phyloP scores from a whole-genome alignment of 2,113 vertebrate species.

The Ornithorhynchus anatinus region DNA sequence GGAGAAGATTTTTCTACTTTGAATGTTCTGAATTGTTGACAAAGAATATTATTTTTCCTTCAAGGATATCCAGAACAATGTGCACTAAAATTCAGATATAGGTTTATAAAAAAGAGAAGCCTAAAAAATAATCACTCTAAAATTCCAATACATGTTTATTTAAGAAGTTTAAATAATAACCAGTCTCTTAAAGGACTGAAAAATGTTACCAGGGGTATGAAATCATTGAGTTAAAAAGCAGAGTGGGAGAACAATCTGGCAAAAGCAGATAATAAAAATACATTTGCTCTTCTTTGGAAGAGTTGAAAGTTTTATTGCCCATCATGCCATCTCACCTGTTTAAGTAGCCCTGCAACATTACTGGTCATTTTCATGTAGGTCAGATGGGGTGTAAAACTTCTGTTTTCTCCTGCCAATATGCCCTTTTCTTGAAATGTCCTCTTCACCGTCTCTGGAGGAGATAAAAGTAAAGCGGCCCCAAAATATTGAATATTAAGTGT shows the following conservation, averaged over 20 bases:
- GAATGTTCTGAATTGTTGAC: too few species aligned
- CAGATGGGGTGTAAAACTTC: conserved; percentile 88
- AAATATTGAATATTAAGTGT: too few species aligned
- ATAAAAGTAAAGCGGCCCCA: conserved; percentile 33
- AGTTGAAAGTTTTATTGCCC: conserved; percentile 14
- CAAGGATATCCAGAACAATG: not conserved
- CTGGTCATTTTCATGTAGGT: conserved; percentile 97
- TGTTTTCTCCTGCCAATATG: conserved; percentile 75
- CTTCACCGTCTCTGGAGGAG: conserved; percentile 76
- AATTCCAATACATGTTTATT: not conserved
- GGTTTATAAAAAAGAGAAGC: too few species aligned
- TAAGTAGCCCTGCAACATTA: conserved; percentile 80
- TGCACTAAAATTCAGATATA: too few species aligned
- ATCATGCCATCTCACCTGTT: conserved; percentile 74
- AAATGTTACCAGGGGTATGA: not conserved
- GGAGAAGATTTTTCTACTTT: not conserved
- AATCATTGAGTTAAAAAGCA: not conserved
- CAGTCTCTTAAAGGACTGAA: not conserved
- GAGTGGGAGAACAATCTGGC: not conserved
- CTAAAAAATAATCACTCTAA: too few species aligned
- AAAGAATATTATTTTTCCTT: not conserved
- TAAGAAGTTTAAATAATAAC: not conserved
- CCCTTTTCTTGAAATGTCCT: conserved; percentile 85
- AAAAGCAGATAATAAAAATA: conserved; percentile 7
- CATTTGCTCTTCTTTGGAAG: not conserved